These are phyloP conservation scores for Toxotes chatareus DNA, from an alignment of 2,113 vertebrate genomes.

Conservation along the genomic window DNA sequence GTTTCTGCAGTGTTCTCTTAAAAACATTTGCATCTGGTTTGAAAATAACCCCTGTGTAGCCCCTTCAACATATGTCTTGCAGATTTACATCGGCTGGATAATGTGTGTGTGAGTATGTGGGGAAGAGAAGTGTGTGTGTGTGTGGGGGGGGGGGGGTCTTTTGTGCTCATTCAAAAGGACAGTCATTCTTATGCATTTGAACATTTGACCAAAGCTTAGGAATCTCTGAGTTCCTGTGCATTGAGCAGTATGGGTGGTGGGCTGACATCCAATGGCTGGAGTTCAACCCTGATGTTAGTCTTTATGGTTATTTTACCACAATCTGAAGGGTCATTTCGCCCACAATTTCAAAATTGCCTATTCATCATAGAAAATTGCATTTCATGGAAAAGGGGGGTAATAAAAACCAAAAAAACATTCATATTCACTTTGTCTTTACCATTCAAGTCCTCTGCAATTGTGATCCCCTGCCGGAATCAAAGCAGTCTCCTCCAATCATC, in stretches of 20 bases:
- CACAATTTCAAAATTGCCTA: constrained; percentile 60
- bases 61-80: constrained; percentile 58
- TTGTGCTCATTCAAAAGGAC: constrained; percentile 44
- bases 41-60: constrained; percentile 49
- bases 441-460: constrained; percentile 10
- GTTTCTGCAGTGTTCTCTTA: constrained; percentile 33
- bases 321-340: constrained; percentile 54
- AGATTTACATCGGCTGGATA: constrained; percentile 52
- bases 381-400: constrained; percentile 52
- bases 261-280: constrained; percentile 22
- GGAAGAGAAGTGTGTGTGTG: background rate
- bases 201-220: constrained; percentile 27
- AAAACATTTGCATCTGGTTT: constrained; percentile 59
- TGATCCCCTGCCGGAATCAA: constrained; percentile 34
- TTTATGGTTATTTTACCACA: constrained; percentile 59
- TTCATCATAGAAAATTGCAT: constrained; percentile 62
- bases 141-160: background rate
- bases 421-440: constrained; percentile 29
- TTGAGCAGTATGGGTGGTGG: constrained; percentile 34
- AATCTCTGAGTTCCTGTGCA: constrained; percentile 38
- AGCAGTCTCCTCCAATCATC: constrained; percentile 49
- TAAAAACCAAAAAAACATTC: constrained; percentile 35
- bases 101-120: constrained; percentile 13
- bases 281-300: constrained; percentile 45
- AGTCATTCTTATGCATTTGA: constrained; percentile 28